Evolutionary conservation across 2,888 invertebrate species (phyloP).

Genomic region (Eustalomyia histrio): DNA sequence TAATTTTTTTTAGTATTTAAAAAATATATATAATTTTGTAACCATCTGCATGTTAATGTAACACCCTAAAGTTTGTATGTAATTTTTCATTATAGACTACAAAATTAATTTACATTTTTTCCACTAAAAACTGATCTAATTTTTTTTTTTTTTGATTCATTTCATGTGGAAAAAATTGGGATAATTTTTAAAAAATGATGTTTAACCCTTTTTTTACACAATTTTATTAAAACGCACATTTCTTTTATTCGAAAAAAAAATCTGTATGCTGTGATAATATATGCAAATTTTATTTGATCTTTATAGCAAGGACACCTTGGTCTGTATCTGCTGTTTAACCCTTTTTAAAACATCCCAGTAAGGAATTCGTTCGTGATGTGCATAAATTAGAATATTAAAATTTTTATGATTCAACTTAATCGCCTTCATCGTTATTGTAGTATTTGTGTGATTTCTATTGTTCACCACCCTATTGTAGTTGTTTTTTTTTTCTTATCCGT

Average conservation of each 20-base stretch:
- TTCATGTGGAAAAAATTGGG: constrained; percentile 40
- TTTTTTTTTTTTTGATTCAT: background rate
- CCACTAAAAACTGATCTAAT: background rate
- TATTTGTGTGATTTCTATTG: constrained; percentile 27
- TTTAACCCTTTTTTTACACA: constrained; percentile 42
- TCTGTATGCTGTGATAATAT: constrained; percentile 24
- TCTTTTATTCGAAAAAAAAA: background rate
- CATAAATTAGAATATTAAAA: constrained; percentile 48
- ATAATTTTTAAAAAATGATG: constrained; percentile 24
- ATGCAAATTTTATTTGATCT: constrained; percentile 59
- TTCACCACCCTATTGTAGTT: constrained; percentile 3
- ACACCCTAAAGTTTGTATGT: background rate
- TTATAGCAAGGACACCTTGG: constrained; percentile 46
- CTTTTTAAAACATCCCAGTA: constrained; percentile 39
- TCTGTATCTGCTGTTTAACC: constrained; percentile 39
- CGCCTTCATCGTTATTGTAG: constrained; percentile 19
- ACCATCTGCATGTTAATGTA: too few relatives aligned
- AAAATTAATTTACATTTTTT: background rate
- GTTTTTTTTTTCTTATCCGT: constrained; percentile 10
- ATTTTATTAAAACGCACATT: background rate
- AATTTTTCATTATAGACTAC: background rate
- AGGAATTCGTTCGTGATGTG: constrained; percentile 48
- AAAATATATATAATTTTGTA: too few relatives aligned
- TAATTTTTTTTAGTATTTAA: too few relatives aligned
- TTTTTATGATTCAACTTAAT: constrained; percentile 31